Evolutionary conservation across 2,888 invertebrate species (phyloP).

Genomic region (Trilocha varians): DNA sequence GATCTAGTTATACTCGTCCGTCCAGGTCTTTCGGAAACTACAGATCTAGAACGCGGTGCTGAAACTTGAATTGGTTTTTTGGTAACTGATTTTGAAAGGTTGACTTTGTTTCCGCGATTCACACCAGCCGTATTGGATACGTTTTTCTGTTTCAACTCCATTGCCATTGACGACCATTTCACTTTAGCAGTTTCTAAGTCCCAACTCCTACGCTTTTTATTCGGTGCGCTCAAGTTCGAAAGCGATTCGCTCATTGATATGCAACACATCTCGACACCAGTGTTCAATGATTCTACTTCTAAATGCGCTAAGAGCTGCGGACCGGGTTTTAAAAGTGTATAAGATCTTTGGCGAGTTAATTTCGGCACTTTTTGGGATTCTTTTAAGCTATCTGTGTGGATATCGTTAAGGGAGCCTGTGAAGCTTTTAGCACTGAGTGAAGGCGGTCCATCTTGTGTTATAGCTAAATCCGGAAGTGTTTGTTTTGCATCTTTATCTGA

Average conservation of each 20-base stretch:
- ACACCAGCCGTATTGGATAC: conserved; percentile 11
- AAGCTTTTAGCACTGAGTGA: conserved; percentile 54
- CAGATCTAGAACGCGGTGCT: conserved; percentile 25
- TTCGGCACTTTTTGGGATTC: conserved; percentile 32
- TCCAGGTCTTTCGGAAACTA: conserved; percentile 24
- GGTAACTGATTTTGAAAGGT: conserved; percentile 12
- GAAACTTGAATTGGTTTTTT: conserved; percentile 21
- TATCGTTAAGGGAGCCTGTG: conserved; percentile 60
- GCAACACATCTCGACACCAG: conserved; percentile 58
- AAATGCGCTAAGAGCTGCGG: conserved; percentile 80
- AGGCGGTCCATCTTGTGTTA: conserved; percentile 35
- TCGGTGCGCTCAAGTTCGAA: conserved; percentile 39
- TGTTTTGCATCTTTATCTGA: conserved; percentile 26
- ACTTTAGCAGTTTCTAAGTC: conserved; percentile 61
- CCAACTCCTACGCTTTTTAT: conserved; percentile 61
- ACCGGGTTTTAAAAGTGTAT: conserved; percentile 84
- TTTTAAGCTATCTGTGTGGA: conserved; percentile 45
- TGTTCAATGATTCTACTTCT: conserved; percentile 61
- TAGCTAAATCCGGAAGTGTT: conserved; percentile 23
- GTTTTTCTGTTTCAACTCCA: conserved; percentile 43
- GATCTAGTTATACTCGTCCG: conserved; percentile 23
- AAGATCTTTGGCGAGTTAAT: conserved; percentile 82
- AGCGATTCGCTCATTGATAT: conserved; percentile 68
- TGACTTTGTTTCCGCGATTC: conserved; percentile 12
- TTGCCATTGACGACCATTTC: conserved; percentile 67